A percentile compares a stretch with the other conserved stretches of the same genome.
Conservation (phyloP, 37 sponge, comb jelly and placozoan genomes). For the Corticium candelabrum region DNA sequence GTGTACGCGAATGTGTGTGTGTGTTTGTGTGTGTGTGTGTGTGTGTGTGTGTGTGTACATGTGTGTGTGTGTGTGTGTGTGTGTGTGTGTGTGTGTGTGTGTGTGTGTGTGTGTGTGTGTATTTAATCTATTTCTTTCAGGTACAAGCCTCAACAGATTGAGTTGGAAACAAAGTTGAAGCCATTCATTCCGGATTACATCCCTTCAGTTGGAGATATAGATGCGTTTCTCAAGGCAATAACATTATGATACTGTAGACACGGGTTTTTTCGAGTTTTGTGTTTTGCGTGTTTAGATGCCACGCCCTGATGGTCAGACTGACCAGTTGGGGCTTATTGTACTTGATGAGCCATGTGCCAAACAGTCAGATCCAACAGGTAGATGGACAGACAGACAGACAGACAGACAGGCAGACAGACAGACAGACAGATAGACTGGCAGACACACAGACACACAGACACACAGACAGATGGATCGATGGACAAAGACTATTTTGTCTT, state of each 20-base stretch:
- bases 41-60: neutral
- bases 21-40: too few relatives aligned
- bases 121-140: too few relatives aligned
- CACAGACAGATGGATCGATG: too few relatives aligned
- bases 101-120: neutral
- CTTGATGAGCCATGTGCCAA: conserved; percentile 91
- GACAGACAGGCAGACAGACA: too few relatives aligned
- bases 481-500: neutral
- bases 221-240: conserved; percentile 88
- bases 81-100: conserved; percentile 5
- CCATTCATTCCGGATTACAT: conserved; percentile 97
- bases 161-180: conserved; percentile 73
- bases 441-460: too few relatives aligned
- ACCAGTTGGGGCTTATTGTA: conserved; percentile 58
- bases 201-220: conserved; percentile 98
- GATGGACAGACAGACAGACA: too few relatives aligned
- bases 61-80: conserved; percentile 5
- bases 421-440: too few relatives aligned
- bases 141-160: conserved; percentile 66
- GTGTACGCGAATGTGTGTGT: too few relatives aligned
- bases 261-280: too few relatives aligned
- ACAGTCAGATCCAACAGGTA: conserved; percentile 83
- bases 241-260: too few relatives aligned
- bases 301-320: conserved; percentile 71
- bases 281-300: conserved; percentile 57